phyloP scores from a whole-genome alignment of 2,888 invertebrate genomes.

The Coecobrya sp. region DNA sequence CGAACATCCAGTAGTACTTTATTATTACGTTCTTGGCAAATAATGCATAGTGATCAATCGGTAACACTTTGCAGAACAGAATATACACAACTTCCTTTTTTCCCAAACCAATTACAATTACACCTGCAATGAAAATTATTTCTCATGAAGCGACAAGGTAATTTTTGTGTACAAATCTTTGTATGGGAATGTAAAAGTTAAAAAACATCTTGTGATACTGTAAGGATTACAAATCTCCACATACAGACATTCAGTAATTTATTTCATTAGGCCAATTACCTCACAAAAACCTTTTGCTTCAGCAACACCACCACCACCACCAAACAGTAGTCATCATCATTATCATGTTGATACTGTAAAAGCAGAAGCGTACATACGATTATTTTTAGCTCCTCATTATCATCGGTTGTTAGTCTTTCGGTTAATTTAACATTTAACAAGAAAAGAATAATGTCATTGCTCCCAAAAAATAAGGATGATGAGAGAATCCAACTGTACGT shows the following conservation, averaged over 20 bases:
- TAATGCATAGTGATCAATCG: neutral
- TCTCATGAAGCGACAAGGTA: neutral
- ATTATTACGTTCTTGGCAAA: too few species aligned
- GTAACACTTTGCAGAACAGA: neutral
- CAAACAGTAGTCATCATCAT: neutral
- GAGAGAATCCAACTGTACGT: neutral
- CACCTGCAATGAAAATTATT: neutral
- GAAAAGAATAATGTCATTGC: conserved; percentile 81
- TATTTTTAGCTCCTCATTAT: conserved; percentile 27
- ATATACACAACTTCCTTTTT: neutral
- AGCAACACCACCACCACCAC: neutral
- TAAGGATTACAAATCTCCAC: too few species aligned
- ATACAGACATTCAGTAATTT: neutral
- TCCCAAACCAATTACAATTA: neutral
- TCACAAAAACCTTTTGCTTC: conserved; percentile 8
- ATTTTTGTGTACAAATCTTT: too few species aligned
- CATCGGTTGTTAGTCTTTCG: conserved; percentile 70
- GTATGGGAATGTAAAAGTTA: too few species aligned
- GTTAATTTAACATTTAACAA: conserved; percentile 51
- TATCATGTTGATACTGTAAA: neutral
- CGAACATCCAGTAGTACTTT: neutral
- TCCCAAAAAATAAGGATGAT: conserved; percentile 62
- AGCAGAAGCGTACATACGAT: neutral
- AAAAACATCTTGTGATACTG: too few species aligned
- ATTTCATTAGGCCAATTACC: conserved; percentile 70